These are phyloP conservation scores for Luidia sarsii DNA, from an alignment of 53 echinoderm and acorn worm genomes.

Conservation along the genomic window DNA sequence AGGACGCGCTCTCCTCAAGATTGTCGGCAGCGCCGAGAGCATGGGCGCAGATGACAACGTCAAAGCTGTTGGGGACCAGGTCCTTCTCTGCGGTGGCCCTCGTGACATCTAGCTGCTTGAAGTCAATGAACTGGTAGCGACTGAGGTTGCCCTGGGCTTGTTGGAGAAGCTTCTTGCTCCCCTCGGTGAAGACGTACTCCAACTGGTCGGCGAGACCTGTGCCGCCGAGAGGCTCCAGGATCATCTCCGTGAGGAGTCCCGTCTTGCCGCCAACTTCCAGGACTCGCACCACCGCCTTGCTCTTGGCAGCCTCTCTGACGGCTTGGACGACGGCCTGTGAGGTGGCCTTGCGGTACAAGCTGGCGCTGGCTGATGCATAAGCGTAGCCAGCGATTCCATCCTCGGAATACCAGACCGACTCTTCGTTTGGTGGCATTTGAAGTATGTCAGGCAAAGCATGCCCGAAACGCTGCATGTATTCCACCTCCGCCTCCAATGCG, in stretches of 20 bases:
- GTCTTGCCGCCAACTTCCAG: constrained; percentile 85
- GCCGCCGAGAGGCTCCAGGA: constrained; percentile 73
- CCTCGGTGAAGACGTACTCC: constrained; percentile 89
- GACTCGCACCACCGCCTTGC: constrained; percentile 74
- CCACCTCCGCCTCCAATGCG: constrained; percentile 69
- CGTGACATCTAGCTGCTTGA: constrained; percentile 88
- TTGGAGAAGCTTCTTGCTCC: constrained; percentile 81
- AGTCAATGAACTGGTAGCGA: constrained; percentile 73
- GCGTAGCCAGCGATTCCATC: constrained; percentile 75
- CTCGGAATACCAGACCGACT: constrained; percentile 58
- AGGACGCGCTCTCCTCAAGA: constrained; percentile 49
- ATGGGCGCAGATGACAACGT: constrained; percentile 80
- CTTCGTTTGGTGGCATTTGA: constrained; percentile 61
- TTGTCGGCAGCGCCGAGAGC: constrained; percentile 73
- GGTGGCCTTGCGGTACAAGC: constrained; percentile 71
- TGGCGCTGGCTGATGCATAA: constrained; percentile 72
- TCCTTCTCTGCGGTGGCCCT: constrained; percentile 72
- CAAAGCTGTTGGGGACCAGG: constrained; percentile 77
- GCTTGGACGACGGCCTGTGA: constrained; percentile 66
- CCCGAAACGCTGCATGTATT: constrained; percentile 69
- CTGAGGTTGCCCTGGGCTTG: constrained; percentile 75
- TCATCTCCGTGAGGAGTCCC: constrained; percentile 78
- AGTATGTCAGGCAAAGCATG: constrained; percentile 76
- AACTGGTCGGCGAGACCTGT: constrained; percentile 67
- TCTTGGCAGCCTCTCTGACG: constrained; percentile 63